Conservation (phyloP, 2,888 invertebrate species). For the Acronicta aceris region DNA sequence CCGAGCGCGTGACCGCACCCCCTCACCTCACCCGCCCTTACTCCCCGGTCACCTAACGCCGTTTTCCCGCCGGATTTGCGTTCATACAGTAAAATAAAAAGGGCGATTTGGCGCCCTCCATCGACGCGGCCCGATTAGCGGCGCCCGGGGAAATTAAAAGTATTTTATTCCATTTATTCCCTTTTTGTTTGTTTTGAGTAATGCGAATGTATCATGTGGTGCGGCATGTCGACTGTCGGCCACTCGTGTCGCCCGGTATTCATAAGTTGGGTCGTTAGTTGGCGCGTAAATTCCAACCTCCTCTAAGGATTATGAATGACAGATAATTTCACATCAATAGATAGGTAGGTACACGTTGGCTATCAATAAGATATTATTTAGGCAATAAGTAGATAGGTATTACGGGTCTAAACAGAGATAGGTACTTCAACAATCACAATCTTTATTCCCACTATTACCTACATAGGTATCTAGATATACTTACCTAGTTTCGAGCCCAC, state of each 20-base stretch:
- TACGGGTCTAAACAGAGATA: no score
- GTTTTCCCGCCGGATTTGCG: constrained; percentile 88
- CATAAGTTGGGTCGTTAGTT: neutral
- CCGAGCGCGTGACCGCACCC: constrained; percentile 82
- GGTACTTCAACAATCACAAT: no score
- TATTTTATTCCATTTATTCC: constrained; percentile 88
- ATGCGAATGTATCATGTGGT: constrained; percentile 69
- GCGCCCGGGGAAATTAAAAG: constrained; percentile 89
- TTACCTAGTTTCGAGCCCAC: no score
- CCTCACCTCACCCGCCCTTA: constrained; percentile 40
- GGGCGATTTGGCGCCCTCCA: constrained; percentile 88
- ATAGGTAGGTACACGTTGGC: neutral
- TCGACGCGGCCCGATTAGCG: constrained; percentile 86
- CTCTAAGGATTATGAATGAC: constrained; percentile 49
- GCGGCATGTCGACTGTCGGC: constrained; percentile 46
- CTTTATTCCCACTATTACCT: no score
- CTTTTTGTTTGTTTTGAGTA: constrained; percentile 85
- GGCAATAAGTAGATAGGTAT: no score
- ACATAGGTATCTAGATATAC: no score
- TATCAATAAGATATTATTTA: no score
- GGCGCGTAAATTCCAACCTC: constrained; percentile 18
- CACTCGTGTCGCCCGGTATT: constrained; percentile 30
- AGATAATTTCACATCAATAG: constrained; percentile 49
- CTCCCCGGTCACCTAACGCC: constrained; percentile 61
- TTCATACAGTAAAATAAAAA: constrained; percentile 87